Evolutionary conservation across 23 tunicate species (phyloP), one percentile per base, ranked within the genome.

Genomic region (Diplosoma virens): DNA sequence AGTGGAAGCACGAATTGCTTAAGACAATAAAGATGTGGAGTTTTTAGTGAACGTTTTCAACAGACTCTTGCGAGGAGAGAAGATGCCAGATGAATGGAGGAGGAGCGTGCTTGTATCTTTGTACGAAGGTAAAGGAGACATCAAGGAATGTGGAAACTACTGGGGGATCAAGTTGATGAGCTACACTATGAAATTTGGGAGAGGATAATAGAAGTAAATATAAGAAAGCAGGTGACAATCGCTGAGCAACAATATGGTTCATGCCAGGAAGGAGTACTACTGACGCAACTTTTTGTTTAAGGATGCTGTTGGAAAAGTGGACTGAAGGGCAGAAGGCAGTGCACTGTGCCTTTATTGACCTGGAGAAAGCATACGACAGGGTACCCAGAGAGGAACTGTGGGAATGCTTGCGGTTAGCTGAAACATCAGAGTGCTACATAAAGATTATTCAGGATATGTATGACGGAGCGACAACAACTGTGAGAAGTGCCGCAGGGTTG

Each of bases 211-310:
- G 63, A 55, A 55, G 63, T 20, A 55, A 55, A 25, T 22, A 55
- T 55, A 55, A 55, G 63, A 25, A 55, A 11, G 24, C n/a, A 63
- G 20, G 70, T 63, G 36, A 29, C 33, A 6, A 30, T 63, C 37
- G 35, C 70, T 28, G 36, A 63, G 37, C 70, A 63, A 30, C 35
- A 63, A 7, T 63, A 26, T 63, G 70, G 70, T 63, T 63, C 37
- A 63, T 63, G 37, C 70, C 70, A 20, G 70, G 70, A 63, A 63
- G 35, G 70, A 63, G 35, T 30, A 63, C 64, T 16, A 28, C 70
- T 11, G 70, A 63, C 37, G 35, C 70, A 25, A 63, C 30, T 6
- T 63, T 63, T 4, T 29, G 36, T 29, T 30, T 63, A n/a, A 29
- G 35, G 35, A 29, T 28, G 70, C 6, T 63, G 35, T 6, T 63